Percentiles rank a stretch among this genome's conserved stretches.
Evolutionary conservation across 1,140 invertebrate species (phyloP).

Genomic region (Drosophila kikkawai): DNA sequence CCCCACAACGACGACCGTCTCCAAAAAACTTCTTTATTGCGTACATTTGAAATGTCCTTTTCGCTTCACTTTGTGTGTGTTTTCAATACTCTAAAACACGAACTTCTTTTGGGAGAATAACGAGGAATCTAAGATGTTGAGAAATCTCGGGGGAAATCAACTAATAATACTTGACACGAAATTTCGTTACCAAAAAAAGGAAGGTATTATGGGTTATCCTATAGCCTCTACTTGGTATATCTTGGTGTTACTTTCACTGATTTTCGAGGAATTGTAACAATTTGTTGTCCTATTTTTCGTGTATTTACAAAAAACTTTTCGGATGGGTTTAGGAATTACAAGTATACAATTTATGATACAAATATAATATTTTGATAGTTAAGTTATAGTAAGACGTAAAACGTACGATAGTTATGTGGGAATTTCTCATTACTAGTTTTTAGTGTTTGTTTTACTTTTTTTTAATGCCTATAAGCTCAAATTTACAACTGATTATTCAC

Average conservation of each 20-base stretch:
- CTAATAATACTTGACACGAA: conserved; percentile 31
- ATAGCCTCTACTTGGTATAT: conserved; percentile 33
- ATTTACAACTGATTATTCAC: conserved; percentile 81
- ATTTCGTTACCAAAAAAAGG: conserved; percentile 9
- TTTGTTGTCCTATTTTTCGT: conserved; percentile 17
- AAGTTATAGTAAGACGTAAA: conserved; percentile 49
- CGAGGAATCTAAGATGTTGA: background rate
- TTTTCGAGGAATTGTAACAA: conserved; percentile 27
- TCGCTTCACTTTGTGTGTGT: conserved; percentile 54
- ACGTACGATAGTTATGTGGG: conserved; percentile 45
- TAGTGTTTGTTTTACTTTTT: background rate
- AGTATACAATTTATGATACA: conserved; percentile 52
- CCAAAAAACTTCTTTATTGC: conserved; percentile 54
- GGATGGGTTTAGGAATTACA: conserved; percentile 46
- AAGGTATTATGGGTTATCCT: background rate
- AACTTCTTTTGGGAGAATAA: conserved; percentile 39
- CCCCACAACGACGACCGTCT: conserved; percentile 46
- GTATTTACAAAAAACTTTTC: conserved; percentile 44
- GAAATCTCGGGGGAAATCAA: conserved; percentile 18
- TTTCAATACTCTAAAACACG: conserved; percentile 55
- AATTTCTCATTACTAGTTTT: conserved; percentile 29
- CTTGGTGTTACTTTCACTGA: conserved; percentile 21
- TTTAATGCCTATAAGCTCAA: conserved; percentile 80
- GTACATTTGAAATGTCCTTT: conserved; percentile 75
- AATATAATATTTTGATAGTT: conserved; percentile 42